A percentile compares a stretch with the other conserved stretches of the same genome.
These are phyloP conservation scores for Neodiprion virginianus DNA, from an alignment of 1,140 invertebrate species.

Conservation along the genomic window DNA sequence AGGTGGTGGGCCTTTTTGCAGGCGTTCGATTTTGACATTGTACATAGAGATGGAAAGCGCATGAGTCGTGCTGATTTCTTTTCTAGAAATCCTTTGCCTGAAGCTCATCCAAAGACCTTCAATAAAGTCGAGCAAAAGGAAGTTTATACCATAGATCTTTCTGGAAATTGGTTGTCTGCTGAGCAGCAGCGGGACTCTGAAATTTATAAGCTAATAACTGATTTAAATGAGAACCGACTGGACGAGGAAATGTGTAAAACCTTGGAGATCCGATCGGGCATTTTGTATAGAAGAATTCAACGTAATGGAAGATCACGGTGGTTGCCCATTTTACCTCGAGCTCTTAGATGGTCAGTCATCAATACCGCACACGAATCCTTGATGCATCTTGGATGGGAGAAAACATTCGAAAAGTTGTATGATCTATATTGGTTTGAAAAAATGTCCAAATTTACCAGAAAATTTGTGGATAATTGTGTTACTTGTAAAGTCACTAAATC, in stretches of 20 bases:
- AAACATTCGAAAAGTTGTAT: slow-evolving; percentile 37
- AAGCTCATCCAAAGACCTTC: not conserved
- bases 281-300: slow-evolving; percentile 36
- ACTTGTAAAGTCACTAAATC: slow-evolving; percentile 36
- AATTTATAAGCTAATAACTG: slow-evolving; percentile 23
- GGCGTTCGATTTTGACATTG: slow-evolving; percentile 36
- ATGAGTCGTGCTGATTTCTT: slow-evolving; percentile 27
- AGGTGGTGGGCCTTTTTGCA: slow-evolving; percentile 47
- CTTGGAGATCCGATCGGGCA: slow-evolving; percentile 33
- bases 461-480: slow-evolving; percentile 37
- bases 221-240: slow-evolving; percentile 26
- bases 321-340: slow-evolving; percentile 41
- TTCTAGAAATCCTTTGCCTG: slow-evolving; percentile 21
- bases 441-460: slow-evolving; percentile 31
- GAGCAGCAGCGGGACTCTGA: slow-evolving; percentile 33
- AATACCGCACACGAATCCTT: slow-evolving; percentile 42
- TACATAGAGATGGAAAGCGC: slow-evolving; percentile 21
- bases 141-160: slow-evolving; percentile 29
- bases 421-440: slow-evolving; percentile 40
- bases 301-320: slow-evolving; percentile 30
- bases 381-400: slow-evolving; percentile 37
- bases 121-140: slow-evolving; percentile 22
- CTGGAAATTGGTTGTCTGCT: slow-evolving; percentile 31
- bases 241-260: slow-evolving; percentile 31
- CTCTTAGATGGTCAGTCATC: slow-evolving; percentile 43